A percentile compares a stretch with the other conserved stretches of the same genome.
Conservation (phyloP, 2,797 vertebrate species). For the Ctenochaetus hawaiiensis region DNA sequence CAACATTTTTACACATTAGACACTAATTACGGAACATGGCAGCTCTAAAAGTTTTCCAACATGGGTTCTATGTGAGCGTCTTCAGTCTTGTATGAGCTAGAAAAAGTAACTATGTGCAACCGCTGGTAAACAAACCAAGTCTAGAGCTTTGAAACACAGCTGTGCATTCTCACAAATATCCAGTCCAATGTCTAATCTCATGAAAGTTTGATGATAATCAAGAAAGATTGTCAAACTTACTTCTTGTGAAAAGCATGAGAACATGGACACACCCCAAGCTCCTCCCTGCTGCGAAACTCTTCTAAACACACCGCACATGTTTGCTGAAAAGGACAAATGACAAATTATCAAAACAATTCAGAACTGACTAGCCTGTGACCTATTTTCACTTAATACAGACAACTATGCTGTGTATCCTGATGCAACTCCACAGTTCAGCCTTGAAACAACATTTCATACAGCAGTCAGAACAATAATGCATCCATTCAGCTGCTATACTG, state of each 20-base stretch:
- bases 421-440: background rate
- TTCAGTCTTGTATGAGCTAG: background rate
- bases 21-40: background rate
- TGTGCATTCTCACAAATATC: background rate
- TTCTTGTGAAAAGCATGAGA: slow-evolving; percentile 90
- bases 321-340: slow-evolving; percentile 79
- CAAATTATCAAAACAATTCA: background rate
- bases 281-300: slow-evolving; percentile 86
- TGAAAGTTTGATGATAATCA: background rate
- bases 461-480: background rate
- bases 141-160: background rate
- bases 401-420: background rate
- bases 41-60: background rate
- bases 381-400: background rate
- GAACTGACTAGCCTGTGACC: background rate
- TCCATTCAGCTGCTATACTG: background rate
- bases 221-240: slow-evolving; percentile 68
- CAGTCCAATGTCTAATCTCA: background rate
- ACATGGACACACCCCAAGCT: slow-evolving; percentile 88
- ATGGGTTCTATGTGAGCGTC: background rate
- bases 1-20: slow-evolving; percentile 22
- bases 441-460: background rate
- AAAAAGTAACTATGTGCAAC: background rate
- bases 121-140: too few species aligned
- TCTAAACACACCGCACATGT: slow-evolving; percentile 89